phyloP scores from a whole-genome alignment of 2,888 invertebrate species.

The Caenorhabditis macrosperma region DNA sequence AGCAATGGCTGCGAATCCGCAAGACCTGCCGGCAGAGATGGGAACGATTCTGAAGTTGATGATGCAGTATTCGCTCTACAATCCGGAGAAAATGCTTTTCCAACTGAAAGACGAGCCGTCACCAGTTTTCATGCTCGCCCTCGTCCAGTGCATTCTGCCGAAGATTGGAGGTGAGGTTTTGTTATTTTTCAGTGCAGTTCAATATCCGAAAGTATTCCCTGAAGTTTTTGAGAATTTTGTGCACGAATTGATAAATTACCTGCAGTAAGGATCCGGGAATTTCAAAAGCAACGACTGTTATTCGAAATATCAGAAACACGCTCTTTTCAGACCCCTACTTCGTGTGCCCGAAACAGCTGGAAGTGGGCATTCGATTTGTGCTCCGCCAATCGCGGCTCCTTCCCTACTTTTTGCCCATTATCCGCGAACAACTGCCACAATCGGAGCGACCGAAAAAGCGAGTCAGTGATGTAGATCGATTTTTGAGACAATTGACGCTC shows the following conservation, averaged over 20 bases:
- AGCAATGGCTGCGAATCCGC: slow-evolving; percentile 14
- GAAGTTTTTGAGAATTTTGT: too few species aligned
- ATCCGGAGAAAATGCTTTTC: slow-evolving; percentile 37
- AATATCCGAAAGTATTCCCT: too few species aligned
- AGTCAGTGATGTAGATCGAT: slow-evolving; percentile 22
- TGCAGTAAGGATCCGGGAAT: not conserved
- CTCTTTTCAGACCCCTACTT: slow-evolving; percentile 34
- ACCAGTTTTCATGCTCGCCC: slow-evolving; percentile 35
- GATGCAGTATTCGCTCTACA: slow-evolving; percentile 42
- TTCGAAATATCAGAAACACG: not conserved
- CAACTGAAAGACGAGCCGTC: slow-evolving; percentile 43
- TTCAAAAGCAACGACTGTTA: not conserved
- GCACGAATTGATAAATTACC: not conserved
- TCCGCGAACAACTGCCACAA: slow-evolving; percentile 27
- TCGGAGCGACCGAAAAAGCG: slow-evolving; percentile 25
- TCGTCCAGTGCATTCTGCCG: slow-evolving; percentile 35
- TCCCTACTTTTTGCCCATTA: slow-evolving; percentile 40
- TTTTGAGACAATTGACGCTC: slow-evolving; percentile 9
- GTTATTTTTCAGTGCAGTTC: not conserved
- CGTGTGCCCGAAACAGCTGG: slow-evolving; percentile 44
- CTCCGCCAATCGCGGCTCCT: slow-evolving; percentile 41
- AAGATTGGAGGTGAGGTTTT: slow-evolving; percentile 41
- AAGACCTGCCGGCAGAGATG: slow-evolving; percentile 32
- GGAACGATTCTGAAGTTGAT: slow-evolving; percentile 37
- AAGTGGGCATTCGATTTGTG: slow-evolving; percentile 39